phyloP scores from a whole-genome alignment of 2,797 vertebrate genomes.

The Vespertilio murinus region DNA sequence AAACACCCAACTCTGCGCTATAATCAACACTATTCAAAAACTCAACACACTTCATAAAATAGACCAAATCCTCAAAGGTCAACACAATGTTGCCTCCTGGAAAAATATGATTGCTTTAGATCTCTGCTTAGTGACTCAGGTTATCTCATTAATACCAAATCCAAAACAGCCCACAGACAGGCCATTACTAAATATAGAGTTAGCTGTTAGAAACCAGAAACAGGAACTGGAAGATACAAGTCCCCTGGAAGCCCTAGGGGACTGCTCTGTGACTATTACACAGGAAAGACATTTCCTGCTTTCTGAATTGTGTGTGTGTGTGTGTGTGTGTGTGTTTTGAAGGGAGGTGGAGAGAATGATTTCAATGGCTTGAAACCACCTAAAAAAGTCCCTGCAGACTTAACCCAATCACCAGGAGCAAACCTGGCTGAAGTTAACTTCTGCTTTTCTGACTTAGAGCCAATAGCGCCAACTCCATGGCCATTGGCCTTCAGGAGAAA shows the following conservation, averaged over 20 bases:
- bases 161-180: constrained; percentile 54
- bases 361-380: constrained; percentile 50
- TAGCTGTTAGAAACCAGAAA: constrained; percentile 64
- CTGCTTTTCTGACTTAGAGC: background rate
- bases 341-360: background rate
- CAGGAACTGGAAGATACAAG: constrained; percentile 66
- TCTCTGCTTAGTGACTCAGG: constrained; percentile 58
- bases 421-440: background rate
- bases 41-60: constrained; percentile 44
- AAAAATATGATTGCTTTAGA: constrained; percentile 72
- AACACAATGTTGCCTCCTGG: constrained; percentile 67
- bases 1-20: constrained; percentile 61
- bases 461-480: background rate
- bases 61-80: constrained; percentile 65
- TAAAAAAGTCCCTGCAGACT: background rate
- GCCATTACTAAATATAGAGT: constrained; percentile 70
- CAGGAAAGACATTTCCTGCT: constrained; percentile 74
- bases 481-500: background rate
- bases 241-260: constrained; percentile 45
- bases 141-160: constrained; percentile 72
- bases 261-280: constrained; percentile 48
- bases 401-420: background rate
- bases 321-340: too few relatives aligned
- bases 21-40: constrained; percentile 66
- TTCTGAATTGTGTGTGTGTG: constrained; percentile 15